Percentiles rank a stretch among this genome's conserved stretches.
Conservation (phyloP, 2,113 vertebrate species). For the Indicator maculatus region DNA sequence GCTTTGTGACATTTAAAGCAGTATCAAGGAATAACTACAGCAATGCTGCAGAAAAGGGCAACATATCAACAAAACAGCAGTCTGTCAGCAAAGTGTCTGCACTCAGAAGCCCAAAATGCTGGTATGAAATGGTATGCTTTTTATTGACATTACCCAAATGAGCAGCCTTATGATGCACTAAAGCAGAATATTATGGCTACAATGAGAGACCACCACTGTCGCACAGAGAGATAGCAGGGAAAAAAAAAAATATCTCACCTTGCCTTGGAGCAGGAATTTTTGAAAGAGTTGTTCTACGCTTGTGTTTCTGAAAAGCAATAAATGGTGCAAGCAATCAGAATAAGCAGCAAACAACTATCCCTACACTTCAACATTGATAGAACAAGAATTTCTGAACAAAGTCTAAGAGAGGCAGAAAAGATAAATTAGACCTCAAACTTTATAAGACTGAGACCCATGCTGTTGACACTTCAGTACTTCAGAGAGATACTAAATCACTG, state of each 20-base stretch:
- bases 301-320: constrained; percentile 72
- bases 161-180: background rate
- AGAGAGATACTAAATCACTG: background rate
- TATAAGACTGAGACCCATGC: background rate
- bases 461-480: background rate
- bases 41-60: background rate
- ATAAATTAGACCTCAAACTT: background rate
- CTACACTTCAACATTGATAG: background rate
- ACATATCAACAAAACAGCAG: background rate
- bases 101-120: background rate
- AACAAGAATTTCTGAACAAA: background rate
- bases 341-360: background rate
- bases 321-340: background rate
- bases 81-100: background rate
- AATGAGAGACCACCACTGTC: background rate
- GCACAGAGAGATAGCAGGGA: background rate
- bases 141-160: background rate
- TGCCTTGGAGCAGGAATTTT: constrained; percentile 80
- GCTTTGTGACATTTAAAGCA: background rate
- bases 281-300: constrained; percentile 72
- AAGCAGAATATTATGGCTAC: background rate
- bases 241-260: constrained; percentile 57
- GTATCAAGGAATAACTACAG: background rate
- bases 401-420: background rate
- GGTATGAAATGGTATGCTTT: background rate